Percentiles rank a stretch among this genome's conserved stretches.
Conservation (phyloP, 2,113 vertebrate genomes). For the Patagioenas fasciata region DNA sequence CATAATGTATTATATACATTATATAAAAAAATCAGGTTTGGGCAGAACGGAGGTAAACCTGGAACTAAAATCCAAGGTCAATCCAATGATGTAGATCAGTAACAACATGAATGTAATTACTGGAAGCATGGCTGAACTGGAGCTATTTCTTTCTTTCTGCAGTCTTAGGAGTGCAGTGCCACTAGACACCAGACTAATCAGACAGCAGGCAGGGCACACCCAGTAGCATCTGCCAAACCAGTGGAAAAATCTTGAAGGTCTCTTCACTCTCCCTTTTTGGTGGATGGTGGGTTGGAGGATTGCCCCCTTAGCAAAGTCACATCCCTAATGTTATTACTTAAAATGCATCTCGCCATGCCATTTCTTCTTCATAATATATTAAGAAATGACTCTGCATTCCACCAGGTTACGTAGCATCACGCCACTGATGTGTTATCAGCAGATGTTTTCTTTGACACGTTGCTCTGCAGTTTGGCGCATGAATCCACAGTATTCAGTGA, state of each 20-base stretch:
- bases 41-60: neutral
- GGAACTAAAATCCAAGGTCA: constrained; percentile 28
- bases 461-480: constrained; percentile 56
- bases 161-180: neutral
- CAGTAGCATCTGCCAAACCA: neutral
- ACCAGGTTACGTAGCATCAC: constrained; percentile 35
- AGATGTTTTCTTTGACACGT: constrained; percentile 40
- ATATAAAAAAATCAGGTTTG: neutral
- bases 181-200: neutral
- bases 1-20: neutral
- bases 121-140: neutral
- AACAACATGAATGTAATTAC: neutral
- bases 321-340: neutral
- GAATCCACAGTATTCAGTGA: constrained; percentile 43
- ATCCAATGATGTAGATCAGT: neutral
- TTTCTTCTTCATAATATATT: constrained; percentile 6
- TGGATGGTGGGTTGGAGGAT: neutral
- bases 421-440: constrained; percentile 34
- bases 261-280: neutral
- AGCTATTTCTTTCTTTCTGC: constrained; percentile 1
- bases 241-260: constrained; percentile 3
- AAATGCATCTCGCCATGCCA: neutral
- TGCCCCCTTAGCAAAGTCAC: neutral
- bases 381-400: constrained; percentile 57
- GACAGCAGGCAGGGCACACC: constrained; percentile 37